Evolutionary conservation across 2,113 vertebrate species (phyloP).

Genomic region (Stomatorhinus ivindoensis): DNA sequence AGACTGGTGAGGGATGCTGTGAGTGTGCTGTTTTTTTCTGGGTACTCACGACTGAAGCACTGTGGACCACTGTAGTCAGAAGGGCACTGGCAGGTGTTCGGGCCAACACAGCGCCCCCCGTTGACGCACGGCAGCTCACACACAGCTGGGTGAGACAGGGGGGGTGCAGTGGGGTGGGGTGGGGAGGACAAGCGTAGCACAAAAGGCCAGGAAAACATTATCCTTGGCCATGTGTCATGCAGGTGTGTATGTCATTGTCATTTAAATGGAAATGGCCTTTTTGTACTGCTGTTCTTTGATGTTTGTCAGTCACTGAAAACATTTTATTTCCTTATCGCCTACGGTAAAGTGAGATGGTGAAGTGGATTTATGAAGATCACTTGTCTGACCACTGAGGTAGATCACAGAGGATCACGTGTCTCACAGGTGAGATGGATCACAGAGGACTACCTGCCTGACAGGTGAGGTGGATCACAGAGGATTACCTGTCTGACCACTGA

Average conservation of each 20-base stretch:
- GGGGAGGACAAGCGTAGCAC: background rate
- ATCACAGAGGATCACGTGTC: background rate
- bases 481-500: slow-evolving; percentile 47
- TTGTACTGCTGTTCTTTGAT: background rate
- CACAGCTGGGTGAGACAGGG: slow-evolving; percentile 46
- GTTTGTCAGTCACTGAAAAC: background rate
- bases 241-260: background rate
- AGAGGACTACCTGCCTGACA: slow-evolving; percentile 46
- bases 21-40: background rate
- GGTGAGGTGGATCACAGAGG: background rate
- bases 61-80: slow-evolving; percentile 64
- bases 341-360: background rate
- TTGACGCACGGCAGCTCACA: slow-evolving; percentile 65
- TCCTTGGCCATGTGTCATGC: background rate
- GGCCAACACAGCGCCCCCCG: slow-evolving; percentile 61
- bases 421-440: background rate
- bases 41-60: slow-evolving; percentile 64
- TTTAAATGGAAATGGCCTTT: background rate
- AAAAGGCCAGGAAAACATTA: background rate
- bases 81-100: slow-evolving; percentile 63
- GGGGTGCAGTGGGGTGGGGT: background rate
- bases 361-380: background rate
- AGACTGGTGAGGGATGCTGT: background rate
- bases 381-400: background rate
- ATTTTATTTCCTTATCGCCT: background rate